Evolutionary conservation across 1,140 invertebrate species (phyloP).

Genomic region (Orchesella cincta): DNA sequence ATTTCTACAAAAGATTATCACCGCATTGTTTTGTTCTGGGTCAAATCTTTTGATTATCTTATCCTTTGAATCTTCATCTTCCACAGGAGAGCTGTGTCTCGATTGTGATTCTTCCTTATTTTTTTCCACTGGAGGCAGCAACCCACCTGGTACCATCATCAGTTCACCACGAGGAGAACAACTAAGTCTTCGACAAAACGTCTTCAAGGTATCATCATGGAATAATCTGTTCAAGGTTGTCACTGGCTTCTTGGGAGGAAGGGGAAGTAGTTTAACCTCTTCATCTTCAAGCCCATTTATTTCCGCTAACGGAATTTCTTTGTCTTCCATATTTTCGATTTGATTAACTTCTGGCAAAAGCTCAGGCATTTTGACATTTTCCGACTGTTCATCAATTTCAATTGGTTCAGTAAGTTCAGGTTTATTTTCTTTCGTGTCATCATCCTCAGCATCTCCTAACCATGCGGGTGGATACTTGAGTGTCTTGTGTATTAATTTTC

Average conservation of each 20-base stretch:
- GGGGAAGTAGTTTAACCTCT: not conserved
- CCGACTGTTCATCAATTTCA: not conserved
- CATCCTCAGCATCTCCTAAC: conserved; percentile 38
- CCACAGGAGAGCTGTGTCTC: not conserved
- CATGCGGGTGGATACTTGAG: conserved; percentile 42
- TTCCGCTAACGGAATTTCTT: not conserved
- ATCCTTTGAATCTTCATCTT: conserved; percentile 8
- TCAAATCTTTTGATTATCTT: not conserved
- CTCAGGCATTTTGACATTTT: not conserved
- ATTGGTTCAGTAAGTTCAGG: not conserved
- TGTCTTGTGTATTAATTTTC: conserved; percentile 36
- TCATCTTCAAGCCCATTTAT: conserved; percentile 3
- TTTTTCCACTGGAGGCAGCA: conserved; percentile 57
- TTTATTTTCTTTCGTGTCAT: conserved; percentile 4
- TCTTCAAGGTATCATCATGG: conserved; percentile 91
- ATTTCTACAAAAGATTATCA: conserved; percentile 49
- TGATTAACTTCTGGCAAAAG: not conserved
- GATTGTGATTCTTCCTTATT: not conserved
- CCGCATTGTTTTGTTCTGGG: conserved; percentile 35
- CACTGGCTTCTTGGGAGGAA: conserved; percentile 20
- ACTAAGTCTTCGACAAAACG: conserved; percentile 83
- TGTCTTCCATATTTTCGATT: not conserved
- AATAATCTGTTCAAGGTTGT: conserved; percentile 67
- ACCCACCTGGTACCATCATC: conserved; percentile 79
- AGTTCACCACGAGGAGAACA: conserved; percentile 89